Evolutionary conservation across 2,113 vertebrate species (phyloP).

Genomic region (Carassius auratus): DNA sequence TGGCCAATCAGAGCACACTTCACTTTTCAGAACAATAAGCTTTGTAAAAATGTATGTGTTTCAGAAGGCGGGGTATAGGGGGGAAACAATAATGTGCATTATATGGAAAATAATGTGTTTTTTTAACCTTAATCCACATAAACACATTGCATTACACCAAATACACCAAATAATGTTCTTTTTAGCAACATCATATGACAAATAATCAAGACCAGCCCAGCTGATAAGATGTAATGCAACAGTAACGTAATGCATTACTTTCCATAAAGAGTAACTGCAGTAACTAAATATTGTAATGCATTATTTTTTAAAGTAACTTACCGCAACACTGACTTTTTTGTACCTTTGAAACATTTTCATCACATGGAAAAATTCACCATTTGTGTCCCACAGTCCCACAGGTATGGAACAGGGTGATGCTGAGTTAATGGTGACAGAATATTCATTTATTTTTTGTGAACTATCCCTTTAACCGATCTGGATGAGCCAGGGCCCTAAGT

Average conservation of each 20-base stretch:
- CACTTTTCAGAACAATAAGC: no score
- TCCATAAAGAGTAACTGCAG: neutral
- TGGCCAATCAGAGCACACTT: no score
- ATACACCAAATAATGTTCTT: no score
- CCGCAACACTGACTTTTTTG: neutral
- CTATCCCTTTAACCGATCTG: slow-evolving; percentile 44
- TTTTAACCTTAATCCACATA: no score
- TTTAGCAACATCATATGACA: neutral
- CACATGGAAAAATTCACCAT: neutral
- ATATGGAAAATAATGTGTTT: no score
- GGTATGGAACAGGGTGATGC: neutral
- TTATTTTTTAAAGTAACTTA: neutral
- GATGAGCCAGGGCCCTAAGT: neutral
- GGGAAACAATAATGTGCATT: no score
- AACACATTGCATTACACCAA: no score
- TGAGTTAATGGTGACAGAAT: neutral
- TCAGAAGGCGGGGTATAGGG: no score
- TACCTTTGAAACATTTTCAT: neutral
- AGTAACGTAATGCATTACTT: neutral
- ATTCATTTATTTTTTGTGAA: neutral
- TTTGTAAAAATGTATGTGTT: no score
- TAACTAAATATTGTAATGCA: neutral
- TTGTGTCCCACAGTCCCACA: neutral
- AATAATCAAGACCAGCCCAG: neutral
- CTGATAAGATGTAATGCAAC: neutral